A percentile compares a stretch with the other conserved stretches of the same genome.
Evolutionary conservation across 2,113 vertebrate genomes (phyloP).

Genomic region (Gnathonemus longibarbis): DNA sequence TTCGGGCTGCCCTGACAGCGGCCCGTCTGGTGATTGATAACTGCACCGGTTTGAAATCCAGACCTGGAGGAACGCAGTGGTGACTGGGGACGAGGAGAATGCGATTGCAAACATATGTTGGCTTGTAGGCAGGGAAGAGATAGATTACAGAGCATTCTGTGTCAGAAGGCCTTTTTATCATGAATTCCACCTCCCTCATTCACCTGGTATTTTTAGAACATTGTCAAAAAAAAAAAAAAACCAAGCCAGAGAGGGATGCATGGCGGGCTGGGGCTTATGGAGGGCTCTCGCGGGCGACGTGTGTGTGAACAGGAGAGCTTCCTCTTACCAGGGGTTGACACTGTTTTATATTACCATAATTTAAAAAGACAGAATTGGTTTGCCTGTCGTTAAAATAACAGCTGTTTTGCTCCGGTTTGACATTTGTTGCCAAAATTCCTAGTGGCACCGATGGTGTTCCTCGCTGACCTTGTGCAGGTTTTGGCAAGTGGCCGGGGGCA

Average conservation of each 20-base stretch:
- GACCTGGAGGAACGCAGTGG: conserved; percentile 89
- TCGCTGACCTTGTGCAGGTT: conserved; percentile 84
- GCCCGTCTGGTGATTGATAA: conserved; percentile 96
- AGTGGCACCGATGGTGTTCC: conserved; percentile 83
- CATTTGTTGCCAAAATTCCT: conserved; percentile 86
- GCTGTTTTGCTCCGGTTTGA: conserved; percentile 91
- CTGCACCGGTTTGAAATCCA: conserved; percentile 90
- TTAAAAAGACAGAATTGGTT: conserved; percentile 95
- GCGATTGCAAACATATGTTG: conserved; percentile 99
- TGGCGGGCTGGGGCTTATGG: conserved; percentile 74
- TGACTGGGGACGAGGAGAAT: conserved; percentile 85
- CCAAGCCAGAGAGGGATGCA: conserved; percentile 61
- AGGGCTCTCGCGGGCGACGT: conserved; percentile 52
- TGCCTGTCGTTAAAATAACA: conserved; percentile 94
- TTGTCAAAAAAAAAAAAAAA: conserved; percentile 70
- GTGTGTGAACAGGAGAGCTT: conserved; percentile 48
- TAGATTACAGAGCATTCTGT: conserved; percentile 81
- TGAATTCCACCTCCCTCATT: conserved; percentile 77
- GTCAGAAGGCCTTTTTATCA: conserved; percentile 84
- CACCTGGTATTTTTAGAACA: conserved; percentile 86
- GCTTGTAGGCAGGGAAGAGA: conserved; percentile 92
- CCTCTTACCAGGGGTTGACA: conserved; percentile 83
- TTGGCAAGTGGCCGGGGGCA: conserved; percentile 74
- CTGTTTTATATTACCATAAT: conserved; percentile 97
- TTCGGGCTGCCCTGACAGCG: conserved; percentile 85